Evolutionary conservation across 2,888 invertebrate species (phyloP), one percentile per base, ranked within the genome.

Genomic region (Philereme transversata): DNA sequence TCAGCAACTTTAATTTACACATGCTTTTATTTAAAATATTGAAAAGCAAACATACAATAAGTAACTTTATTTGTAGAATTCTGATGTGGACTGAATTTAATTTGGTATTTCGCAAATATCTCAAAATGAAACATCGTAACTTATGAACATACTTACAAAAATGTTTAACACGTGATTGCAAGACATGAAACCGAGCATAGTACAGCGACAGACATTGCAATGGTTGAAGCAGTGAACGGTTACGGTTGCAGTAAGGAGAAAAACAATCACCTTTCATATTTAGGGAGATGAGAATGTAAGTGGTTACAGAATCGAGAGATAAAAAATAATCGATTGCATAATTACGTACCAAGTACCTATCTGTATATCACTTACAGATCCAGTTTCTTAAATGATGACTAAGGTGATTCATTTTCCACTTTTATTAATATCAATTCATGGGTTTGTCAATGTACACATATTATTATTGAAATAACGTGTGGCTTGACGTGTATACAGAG

Each of bases 191-290:
- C 58, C 73, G 70, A 74, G 75, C 64, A 75, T 71, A 71, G 57
- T 76, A 79, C 77, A 80, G 75, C 68, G 74, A 77, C 73, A 79
- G 70, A 78, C 78, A 58, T 62, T 52, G 67, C 55, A 52, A 62
- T 59, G 63, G 63, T 57, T 49, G 38, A 63, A 63, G 63, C 63
- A 59, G 63, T 59, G 63, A 45, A 46, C 48, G 62, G 50, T 62
- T 55, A 62, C 54, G 51, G 57, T 62, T 45, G 55, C 56, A 46
- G 43, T 1, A 60, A 63, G 63, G 51, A 63, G 63, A 63, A 63
- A 63, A 56, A 53, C 53, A 63, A 63, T 63, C 63, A 63, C 46
- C 59, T 56, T 45, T 56, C 63, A 63, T 59, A 59, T 53, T 63
- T 63, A 56, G 44, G 59, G 56, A 59, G 36, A 50, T 63, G 59